phyloP scores from a whole-genome alignment of 2,888 invertebrate species.

The Hofmannophila pseudospretella region DNA sequence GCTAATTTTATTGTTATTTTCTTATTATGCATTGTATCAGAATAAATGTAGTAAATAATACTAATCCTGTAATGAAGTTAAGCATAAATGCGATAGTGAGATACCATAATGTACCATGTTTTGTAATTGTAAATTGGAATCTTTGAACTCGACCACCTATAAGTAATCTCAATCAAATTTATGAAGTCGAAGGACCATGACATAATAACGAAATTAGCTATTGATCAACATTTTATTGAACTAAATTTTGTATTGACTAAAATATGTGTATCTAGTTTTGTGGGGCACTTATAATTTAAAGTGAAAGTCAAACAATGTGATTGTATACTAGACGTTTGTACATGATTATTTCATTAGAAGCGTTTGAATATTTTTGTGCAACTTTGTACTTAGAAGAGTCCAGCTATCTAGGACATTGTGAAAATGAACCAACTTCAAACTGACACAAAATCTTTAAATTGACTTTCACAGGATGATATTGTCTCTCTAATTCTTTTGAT shows the following conservation, averaged over 20 bases:
- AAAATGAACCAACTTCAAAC: slow-evolving; percentile 8
- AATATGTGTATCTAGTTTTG: slow-evolving; percentile 40
- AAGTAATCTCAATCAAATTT: slow-evolving; percentile 44
- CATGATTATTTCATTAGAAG: not conserved
- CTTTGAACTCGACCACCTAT: slow-evolving; percentile 23
- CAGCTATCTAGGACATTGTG: too few species aligned
- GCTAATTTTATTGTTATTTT: slow-evolving; percentile 6
- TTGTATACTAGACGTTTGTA: slow-evolving; percentile 4
- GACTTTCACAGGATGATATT: slow-evolving; percentile 67
- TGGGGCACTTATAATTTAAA: slow-evolving; percentile 41
- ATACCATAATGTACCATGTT: too few species aligned
- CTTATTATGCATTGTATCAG: not conserved
- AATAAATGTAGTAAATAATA: too few species aligned
- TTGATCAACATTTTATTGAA: slow-evolving; percentile 73
- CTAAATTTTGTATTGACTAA: slow-evolving; percentile 48
- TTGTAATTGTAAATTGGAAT: too few species aligned
- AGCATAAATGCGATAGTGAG: slow-evolving; percentile 1
- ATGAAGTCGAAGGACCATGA: slow-evolving; percentile 62
- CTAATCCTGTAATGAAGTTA: too few species aligned
- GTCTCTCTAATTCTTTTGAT: slow-evolving; percentile 70
- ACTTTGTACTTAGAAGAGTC: not conserved
- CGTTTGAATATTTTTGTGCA: slow-evolving; percentile 6
- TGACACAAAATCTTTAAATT: slow-evolving; percentile 26
- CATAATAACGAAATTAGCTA: slow-evolving; percentile 41
- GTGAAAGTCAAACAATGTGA: slow-evolving; percentile 45